Evolutionary conservation across 2,888 invertebrate genomes (phyloP).

Genomic region (Unio pictorum): DNA sequence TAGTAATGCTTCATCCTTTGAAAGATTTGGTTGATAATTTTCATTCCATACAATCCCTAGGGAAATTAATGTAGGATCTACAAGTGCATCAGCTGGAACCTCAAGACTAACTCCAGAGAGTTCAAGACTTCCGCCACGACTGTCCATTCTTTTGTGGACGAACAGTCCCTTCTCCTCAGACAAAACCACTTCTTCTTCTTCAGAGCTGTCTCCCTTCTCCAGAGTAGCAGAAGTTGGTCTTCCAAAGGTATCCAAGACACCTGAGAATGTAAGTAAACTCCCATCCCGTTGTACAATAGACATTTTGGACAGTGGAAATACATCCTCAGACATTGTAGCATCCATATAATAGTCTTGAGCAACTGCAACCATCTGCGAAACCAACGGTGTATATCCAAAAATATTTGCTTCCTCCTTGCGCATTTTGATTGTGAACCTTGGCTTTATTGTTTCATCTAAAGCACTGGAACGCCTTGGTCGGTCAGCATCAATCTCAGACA

Average conservation of each 20-base stretch:
- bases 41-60: constrained; percentile 41
- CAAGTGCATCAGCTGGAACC: constrained; percentile 35
- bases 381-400: constrained; percentile 19
- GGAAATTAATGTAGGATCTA: constrained; percentile 18
- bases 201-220: neutral
- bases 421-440: constrained; percentile 14
- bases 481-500: constrained; percentile 13
- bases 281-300: constrained; percentile 14
- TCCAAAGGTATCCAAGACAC: constrained; percentile 8
- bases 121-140: constrained; percentile 25
- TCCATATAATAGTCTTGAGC: constrained; percentile 24
- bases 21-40: constrained; percentile 21
- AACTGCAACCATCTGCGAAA: constrained; percentile 21
- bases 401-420: constrained; percentile 19
- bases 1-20: constrained; percentile 24
- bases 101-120: constrained; percentile 33
- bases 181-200: constrained; percentile 6
- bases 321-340: constrained; percentile 9
- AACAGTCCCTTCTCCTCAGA: constrained; percentile 32
- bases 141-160: constrained; percentile 31
- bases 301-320: constrained; percentile 25
- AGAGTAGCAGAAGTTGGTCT: constrained; percentile 32
- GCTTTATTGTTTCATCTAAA: constrained; percentile 5
- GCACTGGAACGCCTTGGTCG: neutral
- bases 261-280: neutral